Base-by-base conservation (phyloP, 1,140 invertebrate species). In the Drosophila willistoni region DNA sequence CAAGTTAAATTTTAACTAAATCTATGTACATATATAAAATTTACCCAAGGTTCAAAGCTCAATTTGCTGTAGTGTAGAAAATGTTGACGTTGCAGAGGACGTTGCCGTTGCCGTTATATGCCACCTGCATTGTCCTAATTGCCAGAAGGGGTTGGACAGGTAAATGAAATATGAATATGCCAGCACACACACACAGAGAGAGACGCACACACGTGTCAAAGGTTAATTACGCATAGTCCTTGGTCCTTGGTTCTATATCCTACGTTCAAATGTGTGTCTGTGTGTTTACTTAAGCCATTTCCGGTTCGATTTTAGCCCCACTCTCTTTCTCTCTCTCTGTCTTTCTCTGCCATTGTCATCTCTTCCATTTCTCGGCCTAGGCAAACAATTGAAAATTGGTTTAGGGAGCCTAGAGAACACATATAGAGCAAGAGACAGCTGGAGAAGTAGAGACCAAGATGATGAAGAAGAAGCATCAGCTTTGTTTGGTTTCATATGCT, bases 191-290 rank as follows among this genome's bases (percentile, higher is more conserved):
- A 55, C 19, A 64, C 62, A 51, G n/a, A n/a, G n/a, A n/a, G n/a
- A n/a, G 34, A 42, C 36, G 12, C 47, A 51, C 41, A 65, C 41
- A 64, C 68, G 85, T 89, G 84, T 81, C 84, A 89, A 89, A 89
- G 84, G 84, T 89, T 89, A 89, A 89, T 89, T 89, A 89, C 80
- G 84, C 84, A 89, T 80, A 82, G 80, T 89, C 84, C 84, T 51
- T 83, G 79, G 73, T 84, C 64, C 68, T 66, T 67, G 63, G 34
- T 55, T 33, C 55, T 19, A 54, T 34, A 47, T 60, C 34, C 76
- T 81, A 79, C 44, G 29, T 19, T 70, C 44, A 51, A 29, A 14
- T 66, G 41, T 59, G 19, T 56, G 29, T 61, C 36, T 29, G 55
- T 77, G 54, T 72, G 80, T 82, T 82, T 87, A 73, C 70, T 83